phyloP scores from a whole-genome alignment of 64 coral and sea anemone genomes.

The Dendronephthya gigantea region DNA sequence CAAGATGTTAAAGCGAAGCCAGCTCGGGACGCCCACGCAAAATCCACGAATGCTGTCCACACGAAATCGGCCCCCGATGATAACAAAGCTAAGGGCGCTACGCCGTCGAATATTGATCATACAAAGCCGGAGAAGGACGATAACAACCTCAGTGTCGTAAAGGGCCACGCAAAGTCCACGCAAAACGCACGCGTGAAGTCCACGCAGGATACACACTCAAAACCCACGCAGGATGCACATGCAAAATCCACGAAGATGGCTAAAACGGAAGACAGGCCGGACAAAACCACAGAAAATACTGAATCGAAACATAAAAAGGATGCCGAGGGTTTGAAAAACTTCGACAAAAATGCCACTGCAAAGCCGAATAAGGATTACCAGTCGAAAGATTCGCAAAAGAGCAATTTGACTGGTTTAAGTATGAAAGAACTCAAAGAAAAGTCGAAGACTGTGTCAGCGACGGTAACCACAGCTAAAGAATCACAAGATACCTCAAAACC shows the following conservation, averaged over 20 bases:
- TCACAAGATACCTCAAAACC: background rate
- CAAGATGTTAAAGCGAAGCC: background rate
- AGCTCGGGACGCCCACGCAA: background rate
- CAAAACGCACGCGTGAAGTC: background rate
- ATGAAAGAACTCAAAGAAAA: too few species aligned
- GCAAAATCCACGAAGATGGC: background rate
- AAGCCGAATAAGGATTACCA: background rate
- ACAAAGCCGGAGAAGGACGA: background rate
- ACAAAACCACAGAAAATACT: background rate
- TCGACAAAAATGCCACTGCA: background rate
- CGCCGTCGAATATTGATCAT: too few species aligned
- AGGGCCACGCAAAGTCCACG: background rate
- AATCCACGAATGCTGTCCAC: background rate
- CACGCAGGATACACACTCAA: background rate
- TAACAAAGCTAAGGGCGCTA: too few species aligned
- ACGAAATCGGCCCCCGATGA: background rate
- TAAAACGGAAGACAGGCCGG: background rate
- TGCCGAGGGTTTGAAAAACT: too few species aligned
- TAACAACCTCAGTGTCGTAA: background rate
- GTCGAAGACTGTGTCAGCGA: background rate
- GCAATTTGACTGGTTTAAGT: background rate
- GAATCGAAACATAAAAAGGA: background rate
- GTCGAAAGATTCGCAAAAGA: background rate
- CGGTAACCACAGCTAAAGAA: background rate
- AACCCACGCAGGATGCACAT: background rate